Base-by-base conservation (phyloP, 2,797 vertebrate species). In the Thamnophis elegans region DNA sequence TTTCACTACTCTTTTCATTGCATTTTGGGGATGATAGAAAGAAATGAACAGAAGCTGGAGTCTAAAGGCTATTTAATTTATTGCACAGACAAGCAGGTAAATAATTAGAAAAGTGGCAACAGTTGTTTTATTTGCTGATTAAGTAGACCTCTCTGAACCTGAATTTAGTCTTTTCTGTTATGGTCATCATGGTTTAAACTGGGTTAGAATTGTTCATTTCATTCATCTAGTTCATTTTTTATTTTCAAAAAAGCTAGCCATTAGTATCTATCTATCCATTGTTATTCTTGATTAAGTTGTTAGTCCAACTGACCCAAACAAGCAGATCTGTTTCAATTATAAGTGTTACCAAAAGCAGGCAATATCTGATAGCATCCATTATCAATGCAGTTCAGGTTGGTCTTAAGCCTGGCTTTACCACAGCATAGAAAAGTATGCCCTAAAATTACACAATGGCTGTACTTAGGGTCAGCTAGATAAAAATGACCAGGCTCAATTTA, bases 21-120 rank as follows among this genome's bases (percentile, higher is more conserved):
- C 7, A 25, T 42, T 18, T 73, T 36, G 87, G 6, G 68, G 55
- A 9, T 59, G 0, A 0, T 32, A 87, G 59, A 65, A 92, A 62
- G 18, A 94, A 94, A 91, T 59, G 5, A 93, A 9, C 18, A 8
- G 47, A 26, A 9, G 10, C 47, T 94, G 47, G 85, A 94, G 95
- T 94, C 26, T 7, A 95, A 91, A 90, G 51, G 65, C 42, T 78
- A 92, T 25, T 89, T 59, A 92, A 53, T 26, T 90, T 93, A 90
- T 92, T 89, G 6, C 2, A 0, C 53, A 55, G 60, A 9, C 26
- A 93, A 32, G 78, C 28, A 89, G n/a, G 18, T 9, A 95, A 94
- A 93, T 42, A 92, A 92, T 78, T 90, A 68, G 9, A 89, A 94
- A 93, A 26, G 82, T 20, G 58, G 86, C 85, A 91, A 85, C 0